Base-by-base conservation (phyloP, 1,140 invertebrate genomes). In the Globodera rostochiensis region DNA sequence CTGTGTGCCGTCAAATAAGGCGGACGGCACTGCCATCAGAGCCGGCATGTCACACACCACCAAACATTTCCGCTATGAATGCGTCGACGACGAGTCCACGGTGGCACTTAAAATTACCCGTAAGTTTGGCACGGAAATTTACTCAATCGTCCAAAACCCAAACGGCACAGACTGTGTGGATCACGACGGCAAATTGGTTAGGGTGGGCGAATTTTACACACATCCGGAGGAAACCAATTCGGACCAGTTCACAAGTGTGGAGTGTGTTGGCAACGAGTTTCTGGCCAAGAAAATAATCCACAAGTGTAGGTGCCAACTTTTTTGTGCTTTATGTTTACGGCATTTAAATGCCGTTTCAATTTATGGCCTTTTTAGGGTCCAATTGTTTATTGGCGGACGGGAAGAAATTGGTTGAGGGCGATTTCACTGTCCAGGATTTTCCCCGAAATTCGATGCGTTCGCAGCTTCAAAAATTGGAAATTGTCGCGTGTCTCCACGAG, bases 231-330 rank as follows among this genome's bases (percentile, higher is more conserved):
- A 46, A 73, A 83, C 50, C 81, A 81, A 73, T n/a, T 81, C 50
- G 47, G 77, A 78, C 7, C 69, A 71, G 6, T 79, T 60, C 25
- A 70, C 76, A 19, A 73, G 50, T 46, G 84, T 85, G 70, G 84
- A 85, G 66, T 85, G 84, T 73, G 77, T 77, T n/a, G 84, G 84
- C 21, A 74, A 85, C 64, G 84, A 83, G 45, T 69, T 67, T 15
- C 36, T 50, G 7, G 84, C 85, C 21, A 85, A 87, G 53, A 85
- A 85, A 80, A 74, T 85, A n/a, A 77, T 85, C n/a, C 86, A 88
- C 47, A 88, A 85, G 77, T 85, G 84, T 87, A 36, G 25, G 57
- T n/a, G 21, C 21, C 13, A 19, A 49, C 13, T 80, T 36, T 36
- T 36, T 36, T 3, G 36, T 36, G 36, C 36, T 36, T 36, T 36